phyloP scores from a whole-genome alignment of 2,797 vertebrate genomes.

The Heterohyrax brucei region DNA sequence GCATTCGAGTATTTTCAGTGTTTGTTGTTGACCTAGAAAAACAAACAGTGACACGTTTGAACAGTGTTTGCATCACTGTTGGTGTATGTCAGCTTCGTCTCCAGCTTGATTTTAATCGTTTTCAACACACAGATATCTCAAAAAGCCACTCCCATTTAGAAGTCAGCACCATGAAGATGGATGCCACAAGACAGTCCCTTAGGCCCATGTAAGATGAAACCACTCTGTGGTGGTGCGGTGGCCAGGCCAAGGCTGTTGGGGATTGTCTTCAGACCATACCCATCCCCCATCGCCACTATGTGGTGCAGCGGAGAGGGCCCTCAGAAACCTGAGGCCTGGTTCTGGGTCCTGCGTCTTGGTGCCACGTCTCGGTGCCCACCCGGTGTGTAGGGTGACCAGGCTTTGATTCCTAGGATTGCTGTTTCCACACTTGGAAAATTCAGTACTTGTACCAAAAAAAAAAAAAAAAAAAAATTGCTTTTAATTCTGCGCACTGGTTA shows the following conservation, averaged over 20 bases:
- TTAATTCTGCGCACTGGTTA: not conserved
- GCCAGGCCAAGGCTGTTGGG: not conserved
- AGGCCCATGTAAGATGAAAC: conserved; percentile 62
- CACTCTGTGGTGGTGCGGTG: not conserved
- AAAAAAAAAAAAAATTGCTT: not conserved
- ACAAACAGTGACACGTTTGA: not conserved
- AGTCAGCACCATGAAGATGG: not conserved
- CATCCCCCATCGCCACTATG: not conserved
- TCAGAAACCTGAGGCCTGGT: conserved; percentile 19
- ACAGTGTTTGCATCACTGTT: not conserved
- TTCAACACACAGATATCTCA: not conserved
- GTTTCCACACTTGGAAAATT: not conserved
- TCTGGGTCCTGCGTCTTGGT: not conserved
- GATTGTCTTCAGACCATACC: not conserved
- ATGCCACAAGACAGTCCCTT: conserved; percentile 25
- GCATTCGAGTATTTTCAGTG: not conserved
- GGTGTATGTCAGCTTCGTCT: not conserved
- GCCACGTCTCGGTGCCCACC: too few relatives aligned
- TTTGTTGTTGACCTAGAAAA: not conserved
- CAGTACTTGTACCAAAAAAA: not conserved
- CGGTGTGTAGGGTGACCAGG: not conserved
- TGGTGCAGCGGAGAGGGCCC: not conserved
- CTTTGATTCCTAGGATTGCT: not conserved
- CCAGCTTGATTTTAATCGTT: conserved; percentile 3
- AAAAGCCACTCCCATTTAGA: conserved; percentile 26